Evolutionary conservation across 1,140 invertebrate species (phyloP), one percentile per base, ranked within the genome.

Genomic region (Tetramorium parvispinum): DNA sequence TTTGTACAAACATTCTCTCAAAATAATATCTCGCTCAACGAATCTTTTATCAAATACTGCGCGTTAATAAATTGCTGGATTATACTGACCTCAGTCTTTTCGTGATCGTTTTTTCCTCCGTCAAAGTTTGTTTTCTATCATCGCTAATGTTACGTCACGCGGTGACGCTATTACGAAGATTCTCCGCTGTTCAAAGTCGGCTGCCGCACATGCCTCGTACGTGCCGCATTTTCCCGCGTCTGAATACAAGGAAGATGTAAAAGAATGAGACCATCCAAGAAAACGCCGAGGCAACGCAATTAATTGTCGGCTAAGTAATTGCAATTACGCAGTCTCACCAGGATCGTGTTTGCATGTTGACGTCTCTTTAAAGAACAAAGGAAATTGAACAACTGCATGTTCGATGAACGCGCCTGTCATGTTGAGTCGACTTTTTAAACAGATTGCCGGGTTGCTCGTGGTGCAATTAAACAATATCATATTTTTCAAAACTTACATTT

Each of bases 301-400:
- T 83, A 83, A 83, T 83, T 59, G 68, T 59, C 40, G n/a, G 43
- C 21, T 49, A 83, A 83, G 40, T 73, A 83, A 83, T 75, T 83
- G n/a, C 79, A 73, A 73, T 83, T 83, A 73, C 13, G 40, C 53
- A 73, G 53, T 59, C 46, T 40, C 46, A 75, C n/a, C 53, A 8
- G 11, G 63, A 75, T 73, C 27, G 27, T 49, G 49, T 73, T 24
- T 59, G 46, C 21, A 40, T 27, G 77, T 24, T 24, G 46, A 10
- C 13, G 49, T 53, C 76, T 53, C 77, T 68, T 49, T 55, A 37
- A 10, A 3, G 5, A 46, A 73, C 43, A 46, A 70, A 37, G 32
- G 16, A n/a, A 73, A 83, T 81, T 70, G 40, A 59, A 40, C 24
- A 73, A 83, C n/a, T 13, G 24, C 27, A n/a, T 43, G 46, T 37